Evolutionary conservation across 1,140 invertebrate species (phyloP), one percentile per base, ranked within the genome.

Genomic region (Panagrolaimus sp.): DNA sequence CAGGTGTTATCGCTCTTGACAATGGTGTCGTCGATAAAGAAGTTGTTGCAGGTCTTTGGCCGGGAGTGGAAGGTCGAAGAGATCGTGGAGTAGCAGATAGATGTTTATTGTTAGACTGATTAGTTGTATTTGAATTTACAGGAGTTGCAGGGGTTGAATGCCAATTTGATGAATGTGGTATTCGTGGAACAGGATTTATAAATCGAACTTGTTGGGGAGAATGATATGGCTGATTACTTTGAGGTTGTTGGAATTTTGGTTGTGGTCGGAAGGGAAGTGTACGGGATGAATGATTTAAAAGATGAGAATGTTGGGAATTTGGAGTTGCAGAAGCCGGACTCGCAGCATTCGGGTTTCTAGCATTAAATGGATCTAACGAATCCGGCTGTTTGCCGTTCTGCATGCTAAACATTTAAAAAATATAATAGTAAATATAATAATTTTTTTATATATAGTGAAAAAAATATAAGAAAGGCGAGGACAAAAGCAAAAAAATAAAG

Each of bases 341-440:
- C 28, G 52, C 14, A 10, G 15, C 12, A 21, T 14, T 28, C 17
- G 12, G 15, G 8, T 58, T 21, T 3, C 21, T 10, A 58, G 52
- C 52, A 58, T 58, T 21, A 26, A 58, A 26, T 4, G 15, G 4
- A 21, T 58, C 52, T 12, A 28, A n/a, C 21, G 21, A 21, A 58
- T 58, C 52, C 14, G 52, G 52, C 28, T n/a, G 52, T 58, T 58
- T 58, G 21, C 52, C 52, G 52, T 21, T 58, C 28, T 58, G 52
- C 52, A 58, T 58, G 14, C 52, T 28, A 26, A 14, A 21, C 21
- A 21, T 26, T n/a, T 21, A 21, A 21, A 17, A 2, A 12, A 4
- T 58, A 21, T 58, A 21, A 38, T 58, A 58, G 17, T n/a, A 52
- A 4, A 52, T 3, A 15, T 15, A 58, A 58, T 58, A n/a, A 58